Percentiles rank a stretch among this genome's conserved stretches.
Conservation (phyloP, 2,888 invertebrate genomes). For the Ceramica pisi region DNA sequence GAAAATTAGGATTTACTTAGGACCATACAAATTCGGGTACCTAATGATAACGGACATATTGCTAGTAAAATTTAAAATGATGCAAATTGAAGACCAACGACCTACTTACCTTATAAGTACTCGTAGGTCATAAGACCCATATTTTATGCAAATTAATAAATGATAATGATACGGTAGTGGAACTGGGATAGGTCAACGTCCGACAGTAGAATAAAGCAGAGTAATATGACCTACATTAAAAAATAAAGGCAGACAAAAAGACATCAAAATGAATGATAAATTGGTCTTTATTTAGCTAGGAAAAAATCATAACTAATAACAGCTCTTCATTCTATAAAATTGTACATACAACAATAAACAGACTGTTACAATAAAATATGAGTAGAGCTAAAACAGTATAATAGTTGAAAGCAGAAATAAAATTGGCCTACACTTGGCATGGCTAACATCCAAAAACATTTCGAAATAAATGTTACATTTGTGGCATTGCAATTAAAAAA, state of each 20-base stretch:
- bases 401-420: constrained; percentile 1
- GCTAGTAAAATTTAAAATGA: neutral
- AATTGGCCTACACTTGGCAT: constrained; percentile 18
- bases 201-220: no score
- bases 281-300: constrained; percentile 88
- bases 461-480: neutral
- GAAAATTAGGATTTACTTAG: neutral
- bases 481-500: neutral
- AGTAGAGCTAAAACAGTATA: constrained; percentile 5
- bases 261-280: constrained; percentile 75
- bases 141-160: no score
- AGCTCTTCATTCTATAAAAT: constrained; percentile 66
- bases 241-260: constrained; percentile 22
- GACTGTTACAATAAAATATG: constrained; percentile 4
- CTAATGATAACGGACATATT: neutral
- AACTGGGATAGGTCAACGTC: neutral
- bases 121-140: no score
- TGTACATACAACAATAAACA: constrained; percentile 43
- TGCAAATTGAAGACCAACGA: neutral
- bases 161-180: no score
- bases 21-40: neutral
- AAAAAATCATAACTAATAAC: constrained; percentile 71
- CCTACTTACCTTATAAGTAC: neutral
- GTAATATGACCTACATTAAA: neutral
- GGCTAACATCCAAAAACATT: constrained; percentile 2